Base-by-base conservation (phyloP, 2,888 invertebrate species). In the Scaptodrosophila latifasciaeformis region DNA sequence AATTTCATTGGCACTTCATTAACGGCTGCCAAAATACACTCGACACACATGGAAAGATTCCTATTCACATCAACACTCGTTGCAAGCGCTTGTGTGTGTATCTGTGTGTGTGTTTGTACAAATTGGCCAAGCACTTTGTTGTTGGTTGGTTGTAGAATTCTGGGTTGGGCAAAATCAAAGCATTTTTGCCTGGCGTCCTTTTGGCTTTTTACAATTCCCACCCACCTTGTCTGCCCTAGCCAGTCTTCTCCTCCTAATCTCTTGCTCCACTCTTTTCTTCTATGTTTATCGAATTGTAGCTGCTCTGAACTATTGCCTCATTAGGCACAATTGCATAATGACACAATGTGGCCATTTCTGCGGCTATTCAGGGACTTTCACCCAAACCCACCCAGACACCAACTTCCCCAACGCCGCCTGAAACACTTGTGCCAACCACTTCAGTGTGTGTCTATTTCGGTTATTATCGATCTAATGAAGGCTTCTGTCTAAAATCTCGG, bases 1-100 rank as follows among this genome's bases (percentile, higher is more conserved):
- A 24, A 24, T 24, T 24, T 50, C 56, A 56, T 56, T 65, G 54
- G 54, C 69, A 75, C 65, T 72, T 71, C 67, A 72, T 75, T 67
- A 75, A 59, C 54, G 49, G n/a, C 54, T 19, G 48, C 17, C 60
- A 39, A 30, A 34, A 59, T 19, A 52, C 37, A 52, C 34, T 39
- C 30, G 43, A 21, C 49, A 37, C 44, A 46, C 40, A 34, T 40
- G n/a, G 27, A 31, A 39, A 39, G n/a, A n/a, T n/a, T n/a, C 44
- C 44, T 51, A 53, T 46, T 30, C 37, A 50, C 39, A 31, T 9
- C 27, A 10, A 29, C n/a, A 31, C 2, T n/a, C n/a, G n/a, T n/a
- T n/a, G n/a, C n/a, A n/a, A n/a, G n/a, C n/a, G n/a, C n/a, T n/a
- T n/a, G n/a, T n/a, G n/a, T n/a, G n/a, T n/a, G n/a, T n/a, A n/a